phyloP scores from a whole-genome alignment of 2,888 invertebrate genomes.

The Pterobdella sp. region DNA sequence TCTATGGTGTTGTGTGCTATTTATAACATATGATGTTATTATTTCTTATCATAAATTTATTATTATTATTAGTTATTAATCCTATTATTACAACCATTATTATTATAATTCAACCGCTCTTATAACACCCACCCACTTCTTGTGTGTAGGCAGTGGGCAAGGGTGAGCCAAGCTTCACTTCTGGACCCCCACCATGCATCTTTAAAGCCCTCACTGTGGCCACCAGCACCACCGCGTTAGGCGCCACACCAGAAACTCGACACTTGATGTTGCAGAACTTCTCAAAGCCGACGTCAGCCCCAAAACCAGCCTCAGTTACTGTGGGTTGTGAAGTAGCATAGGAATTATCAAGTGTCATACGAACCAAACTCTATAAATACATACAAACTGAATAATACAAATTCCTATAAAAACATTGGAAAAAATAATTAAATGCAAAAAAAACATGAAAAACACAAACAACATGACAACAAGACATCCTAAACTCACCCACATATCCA shows the following conservation, averaged over 20 bases:
- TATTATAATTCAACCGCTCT: background rate
- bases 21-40: too few relatives aligned
- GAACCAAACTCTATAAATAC: too few relatives aligned
- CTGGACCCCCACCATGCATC: constrained; percentile 96
- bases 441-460: too few relatives aligned
- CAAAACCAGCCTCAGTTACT: constrained; percentile 95
- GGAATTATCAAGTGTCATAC: too few relatives aligned
- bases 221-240: constrained; percentile 84
- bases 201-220: constrained; percentile 87
- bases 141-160: constrained; percentile 72
- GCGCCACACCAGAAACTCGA: constrained; percentile 67
- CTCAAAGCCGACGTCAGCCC: constrained; percentile 96
- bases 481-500: constrained; percentile 66
- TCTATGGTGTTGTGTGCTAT: too few relatives aligned
- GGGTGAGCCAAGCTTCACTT: constrained; percentile 72
- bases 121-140: constrained; percentile 51
- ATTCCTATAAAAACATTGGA: too few relatives aligned
- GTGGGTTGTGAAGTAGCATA: too few relatives aligned
- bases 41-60: background rate
- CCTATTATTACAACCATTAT: background rate
- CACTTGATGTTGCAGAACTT: constrained; percentile 97
- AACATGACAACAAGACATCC: too few relatives aligned
- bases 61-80: too few relatives aligned
- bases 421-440: background rate
- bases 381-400: too few relatives aligned